Conservation (phyloP, 2,888 invertebrate genomes). For the Tenthredo amoena region DNA sequence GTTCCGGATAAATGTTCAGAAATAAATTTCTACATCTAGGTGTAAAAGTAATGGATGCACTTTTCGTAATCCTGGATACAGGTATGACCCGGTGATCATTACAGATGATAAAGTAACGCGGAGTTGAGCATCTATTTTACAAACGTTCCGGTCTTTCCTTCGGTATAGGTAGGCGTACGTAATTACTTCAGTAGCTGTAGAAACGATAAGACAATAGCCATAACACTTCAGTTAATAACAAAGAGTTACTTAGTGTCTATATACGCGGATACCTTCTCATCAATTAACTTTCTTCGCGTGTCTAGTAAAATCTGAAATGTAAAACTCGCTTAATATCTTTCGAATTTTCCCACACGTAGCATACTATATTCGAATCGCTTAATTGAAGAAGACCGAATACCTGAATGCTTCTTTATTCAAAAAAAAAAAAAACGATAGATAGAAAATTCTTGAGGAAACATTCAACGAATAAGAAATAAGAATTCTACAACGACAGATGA, state of each 20-base stretch:
- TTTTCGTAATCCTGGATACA: conserved; percentile 16
- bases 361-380: conserved; percentile 1
- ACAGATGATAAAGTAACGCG: conserved; percentile 8
- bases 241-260: conserved; percentile 1
- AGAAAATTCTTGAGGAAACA: background rate
- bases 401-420: background rate
- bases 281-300: conserved; percentile 40
- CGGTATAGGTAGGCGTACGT: background rate
- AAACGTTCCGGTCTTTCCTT: conserved; percentile 42
- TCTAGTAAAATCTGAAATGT: background rate
- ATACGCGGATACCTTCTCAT: conserved; percentile 18
- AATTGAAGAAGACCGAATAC: background rate
- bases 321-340: background rate
- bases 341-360: background rate
- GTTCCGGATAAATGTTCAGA: background rate
- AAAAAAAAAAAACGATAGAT: background rate
- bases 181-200: conserved; percentile 14
- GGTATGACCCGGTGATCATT: background rate
- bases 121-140: conserved; percentile 2
- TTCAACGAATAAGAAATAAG: too few species aligned
- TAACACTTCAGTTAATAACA: conserved; percentile 20
- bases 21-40: background rate
- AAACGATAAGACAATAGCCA: conserved; percentile 36
- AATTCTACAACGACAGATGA: background rate
- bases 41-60: conserved; percentile 25